These are phyloP conservation scores for Neodiprion virginianus DNA, from an alignment of 1,140 invertebrate genomes.

Conservation along the genomic window DNA sequence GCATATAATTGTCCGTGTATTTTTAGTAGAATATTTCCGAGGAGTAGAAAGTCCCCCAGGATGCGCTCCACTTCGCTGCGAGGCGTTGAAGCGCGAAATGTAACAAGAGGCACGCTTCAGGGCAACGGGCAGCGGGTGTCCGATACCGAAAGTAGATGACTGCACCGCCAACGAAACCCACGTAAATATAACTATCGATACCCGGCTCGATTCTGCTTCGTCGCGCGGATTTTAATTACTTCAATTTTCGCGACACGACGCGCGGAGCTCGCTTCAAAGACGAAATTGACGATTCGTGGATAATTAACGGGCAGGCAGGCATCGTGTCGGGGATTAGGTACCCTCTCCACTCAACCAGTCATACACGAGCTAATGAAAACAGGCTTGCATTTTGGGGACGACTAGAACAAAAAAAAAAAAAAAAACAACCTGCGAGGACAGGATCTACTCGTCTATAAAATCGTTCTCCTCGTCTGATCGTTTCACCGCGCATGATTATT, in stretches of 20 bases:
- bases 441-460: too few relatives aligned
- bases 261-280: constrained; percentile 1
- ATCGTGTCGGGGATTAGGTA: background rate
- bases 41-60: constrained; percentile 1
- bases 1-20: too few relatives aligned
- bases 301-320: background rate
- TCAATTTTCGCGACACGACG: constrained; percentile 29
- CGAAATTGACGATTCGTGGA: constrained; percentile 13
- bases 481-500: too few relatives aligned
- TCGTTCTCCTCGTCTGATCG: too few relatives aligned
- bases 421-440: too few relatives aligned
- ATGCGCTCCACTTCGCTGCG: constrained; percentile 39
- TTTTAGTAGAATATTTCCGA: too few relatives aligned
- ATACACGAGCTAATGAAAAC: too few relatives aligned
- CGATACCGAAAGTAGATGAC: background rate
- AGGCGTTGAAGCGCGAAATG: constrained; percentile 45
- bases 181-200: constrained; percentile 30
- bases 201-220: constrained; percentile 31
- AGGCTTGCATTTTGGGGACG: too few relatives aligned
- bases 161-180: background rate
- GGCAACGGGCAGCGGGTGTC: background rate
- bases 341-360: background rate
- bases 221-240: constrained; percentile 41
- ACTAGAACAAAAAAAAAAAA: too few relatives aligned
- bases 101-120: constrained; percentile 44